Base-by-base conservation (phyloP, 53 echinoderm and acorn worm genomes). In the Echinometra lucunter region DNA sequence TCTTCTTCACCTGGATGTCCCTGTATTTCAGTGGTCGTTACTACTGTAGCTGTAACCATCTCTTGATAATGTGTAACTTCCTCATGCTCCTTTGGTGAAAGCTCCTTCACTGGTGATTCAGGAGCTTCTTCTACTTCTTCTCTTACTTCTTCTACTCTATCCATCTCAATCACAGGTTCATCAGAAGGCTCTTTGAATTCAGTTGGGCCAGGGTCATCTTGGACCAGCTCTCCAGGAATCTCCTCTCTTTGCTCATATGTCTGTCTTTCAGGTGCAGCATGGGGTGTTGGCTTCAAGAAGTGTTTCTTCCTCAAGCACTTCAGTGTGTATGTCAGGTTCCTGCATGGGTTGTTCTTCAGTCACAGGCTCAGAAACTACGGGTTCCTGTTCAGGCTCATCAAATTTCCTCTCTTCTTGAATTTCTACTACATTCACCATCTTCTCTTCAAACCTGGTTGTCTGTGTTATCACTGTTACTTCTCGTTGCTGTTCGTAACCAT, bases 61-160 rank as follows among this genome's bases (percentile, higher is more conserved):
- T 94, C 85, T 12, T 57, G 42, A 27, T 83, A 93, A 49, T 93
- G 93, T 12, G 32, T 74, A 23, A 93, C 80, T 23, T 19, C 57
- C 72, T 94, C 37, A 37, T 83, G 12, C 9, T 83, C 85, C 42
- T 19, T 37, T 34, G 45, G 45, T 16, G n/a, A 25, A 37, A 56
- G 25, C 9, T 74, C 92, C 17, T 35, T 74, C 37, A 18, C 19
- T 16, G 23, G 13, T 40, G 60, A 53, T 44, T 82, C 66, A 45
- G 85, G 83, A 60, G 28, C 38, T 82, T 94, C 94, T 66, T 82
- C 82, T 25, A 83, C 85, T 44, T 58, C 56, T 63, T 82, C 94
- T 45, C 42, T 89, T 10, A 67, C 95, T 72, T 94, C 89, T 21
- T 95, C 92, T 23, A 85, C 45, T 25, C 82, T 92, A 49, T 95